Percentiles rank a stretch among this genome's conserved stretches.
Evolutionary conservation across 1,140 invertebrate genomes (phyloP).

Genomic region (Zaprionus davidi): DNA sequence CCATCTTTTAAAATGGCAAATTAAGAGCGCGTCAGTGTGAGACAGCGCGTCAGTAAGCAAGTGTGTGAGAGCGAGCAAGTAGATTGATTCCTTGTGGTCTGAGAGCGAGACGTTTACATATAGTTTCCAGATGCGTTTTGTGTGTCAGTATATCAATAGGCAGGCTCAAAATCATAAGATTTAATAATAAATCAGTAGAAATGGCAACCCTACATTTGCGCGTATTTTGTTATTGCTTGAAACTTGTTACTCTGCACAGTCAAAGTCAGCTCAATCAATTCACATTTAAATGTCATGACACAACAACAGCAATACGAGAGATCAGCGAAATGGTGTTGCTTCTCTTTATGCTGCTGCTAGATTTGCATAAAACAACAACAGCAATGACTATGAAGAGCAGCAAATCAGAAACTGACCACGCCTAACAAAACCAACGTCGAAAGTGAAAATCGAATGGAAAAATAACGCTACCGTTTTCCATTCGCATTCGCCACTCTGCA

Average conservation of each 20-base stretch:
- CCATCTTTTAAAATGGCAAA: background rate
- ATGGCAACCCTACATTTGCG: background rate
- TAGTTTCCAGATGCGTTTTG: too few relatives aligned
- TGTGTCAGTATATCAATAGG: too few relatives aligned
- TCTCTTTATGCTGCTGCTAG: conserved; percentile 2
- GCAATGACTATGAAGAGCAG: conserved; percentile 53
- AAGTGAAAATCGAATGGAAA: conserved; percentile 76
- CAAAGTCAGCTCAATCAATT: conserved; percentile 17
- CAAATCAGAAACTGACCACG: conserved; percentile 58
- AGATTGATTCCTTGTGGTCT: background rate
- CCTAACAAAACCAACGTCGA: conserved; percentile 44
- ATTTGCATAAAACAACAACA: conserved; percentile 75
- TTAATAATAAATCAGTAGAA: too few relatives aligned
- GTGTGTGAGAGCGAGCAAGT: background rate
- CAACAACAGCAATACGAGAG: conserved; percentile 38
- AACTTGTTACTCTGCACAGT: background rate
- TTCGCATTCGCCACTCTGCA: conserved; percentile 27
- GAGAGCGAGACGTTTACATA: too few relatives aligned
- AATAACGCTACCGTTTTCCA: conserved; percentile 61
- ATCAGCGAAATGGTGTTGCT: conserved; percentile 18
- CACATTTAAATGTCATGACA: conserved; percentile 18
- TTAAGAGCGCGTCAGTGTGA: background rate
- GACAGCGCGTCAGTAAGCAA: background rate
- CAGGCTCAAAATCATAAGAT: too few relatives aligned
- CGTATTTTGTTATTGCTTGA: conserved; percentile 1